Conservation (phyloP, 2,113 vertebrate genomes). For the Lagopus muta region DNA sequence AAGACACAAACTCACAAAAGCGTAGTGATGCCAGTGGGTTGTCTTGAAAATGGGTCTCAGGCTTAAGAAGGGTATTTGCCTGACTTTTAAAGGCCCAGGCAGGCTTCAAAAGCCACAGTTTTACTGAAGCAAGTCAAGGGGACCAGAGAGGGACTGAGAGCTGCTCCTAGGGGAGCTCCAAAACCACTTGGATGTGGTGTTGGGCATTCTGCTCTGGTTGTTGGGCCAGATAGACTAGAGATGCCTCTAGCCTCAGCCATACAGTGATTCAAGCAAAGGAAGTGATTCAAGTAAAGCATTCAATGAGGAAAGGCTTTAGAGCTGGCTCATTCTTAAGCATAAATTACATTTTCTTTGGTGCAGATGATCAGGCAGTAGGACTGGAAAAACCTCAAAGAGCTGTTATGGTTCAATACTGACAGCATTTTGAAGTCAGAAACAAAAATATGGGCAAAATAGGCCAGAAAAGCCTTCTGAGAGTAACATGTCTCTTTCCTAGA, state of each 20-base stretch:
- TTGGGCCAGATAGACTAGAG: not conserved
- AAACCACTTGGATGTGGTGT: not conserved
- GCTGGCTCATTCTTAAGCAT: not conserved
- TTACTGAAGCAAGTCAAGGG: not conserved
- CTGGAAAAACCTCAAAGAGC: not conserved
- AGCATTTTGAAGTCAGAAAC: not conserved
- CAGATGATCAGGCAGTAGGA: not conserved
- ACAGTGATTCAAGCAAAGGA: not conserved
- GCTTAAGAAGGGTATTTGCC: not conserved
- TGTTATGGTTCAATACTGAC: not conserved
- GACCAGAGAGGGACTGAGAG: not conserved
- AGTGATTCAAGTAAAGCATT: not conserved
- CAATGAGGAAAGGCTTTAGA: not conserved
- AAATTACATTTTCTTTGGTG: not conserved
- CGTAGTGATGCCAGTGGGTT: not conserved
- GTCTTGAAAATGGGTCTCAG: not conserved
- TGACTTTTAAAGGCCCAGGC: not conserved
- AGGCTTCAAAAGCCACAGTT: not conserved
- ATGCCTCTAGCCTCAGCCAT: not conserved
- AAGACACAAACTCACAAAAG: not conserved
- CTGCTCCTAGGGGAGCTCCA: not conserved
- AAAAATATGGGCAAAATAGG: not conserved
- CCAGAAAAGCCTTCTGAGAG: not conserved
- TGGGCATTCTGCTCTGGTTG: not conserved
- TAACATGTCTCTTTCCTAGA: not conserved